These are phyloP conservation scores for Trematomus bernacchii DNA, from an alignment of 2,797 vertebrate species.

Conservation along the genomic window DNA sequence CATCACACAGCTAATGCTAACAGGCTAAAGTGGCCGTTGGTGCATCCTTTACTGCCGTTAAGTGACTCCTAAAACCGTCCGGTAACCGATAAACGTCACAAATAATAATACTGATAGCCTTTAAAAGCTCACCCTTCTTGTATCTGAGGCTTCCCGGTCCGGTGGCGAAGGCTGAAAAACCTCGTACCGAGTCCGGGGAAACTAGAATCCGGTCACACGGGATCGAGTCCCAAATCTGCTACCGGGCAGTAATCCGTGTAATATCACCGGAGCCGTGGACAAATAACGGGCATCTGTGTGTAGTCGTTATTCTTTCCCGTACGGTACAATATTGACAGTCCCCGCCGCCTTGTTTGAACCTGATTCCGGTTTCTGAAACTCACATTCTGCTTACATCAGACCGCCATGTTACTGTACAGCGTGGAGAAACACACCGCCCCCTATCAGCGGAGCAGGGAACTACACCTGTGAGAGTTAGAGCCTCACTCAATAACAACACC, in stretches of 20 bases:
- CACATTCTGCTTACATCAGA: slow-evolving; percentile 31
- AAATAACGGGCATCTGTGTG: rapidly evolving
- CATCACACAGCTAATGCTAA: slow-evolving; percentile 67
- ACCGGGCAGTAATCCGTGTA: rapidly evolving
- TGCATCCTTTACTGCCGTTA: neutral
- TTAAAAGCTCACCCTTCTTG: slow-evolving; percentile 46
- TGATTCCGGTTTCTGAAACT: slow-evolving; percentile 11
- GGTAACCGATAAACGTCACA: rapidly evolving
- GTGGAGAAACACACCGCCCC: slow-evolving; percentile 47
- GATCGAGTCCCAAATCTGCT: slow-evolving; percentile 72
- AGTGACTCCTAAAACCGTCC: neutral
- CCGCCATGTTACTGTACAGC: slow-evolving; percentile 67
- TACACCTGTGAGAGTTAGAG: neutral
- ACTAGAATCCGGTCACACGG: neutral
- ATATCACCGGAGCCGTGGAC: rapidly evolving
- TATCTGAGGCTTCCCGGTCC: rapidly evolving
- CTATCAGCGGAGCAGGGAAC: neutral
- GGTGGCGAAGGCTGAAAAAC: slow-evolving; percentile 65
- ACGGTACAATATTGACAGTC: rapidly evolving
- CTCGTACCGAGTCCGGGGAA: slow-evolving; percentile 20
- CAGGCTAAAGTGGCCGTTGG: slow-evolving; percentile 18
- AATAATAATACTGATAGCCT: rapidly evolving
- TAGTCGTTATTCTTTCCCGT: rapidly evolving
- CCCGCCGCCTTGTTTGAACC: neutral
- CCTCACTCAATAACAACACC: neutral